Evolutionary conservation across 2,113 vertebrate genomes (phyloP).

Genomic region (Gnathonemus longibarbis): DNA sequence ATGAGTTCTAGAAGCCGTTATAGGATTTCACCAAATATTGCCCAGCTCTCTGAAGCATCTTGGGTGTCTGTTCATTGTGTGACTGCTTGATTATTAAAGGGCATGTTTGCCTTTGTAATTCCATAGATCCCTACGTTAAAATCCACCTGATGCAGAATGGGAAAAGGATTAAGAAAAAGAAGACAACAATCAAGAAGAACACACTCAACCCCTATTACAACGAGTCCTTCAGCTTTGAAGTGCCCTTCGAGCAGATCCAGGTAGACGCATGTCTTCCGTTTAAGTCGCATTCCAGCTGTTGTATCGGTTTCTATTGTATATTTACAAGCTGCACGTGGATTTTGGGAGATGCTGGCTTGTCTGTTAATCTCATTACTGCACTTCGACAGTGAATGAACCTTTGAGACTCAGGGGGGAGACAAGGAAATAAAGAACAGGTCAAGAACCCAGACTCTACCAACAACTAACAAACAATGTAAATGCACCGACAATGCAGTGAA

Average conservation of each 20-base stretch:
- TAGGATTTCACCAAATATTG: neutral
- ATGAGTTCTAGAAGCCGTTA: neutral
- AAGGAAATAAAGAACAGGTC: neutral
- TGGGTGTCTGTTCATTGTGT: neutral
- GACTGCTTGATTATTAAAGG: neutral
- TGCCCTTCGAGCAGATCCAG: constrained; percentile 93
- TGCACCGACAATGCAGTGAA: neutral
- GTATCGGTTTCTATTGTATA: neutral
- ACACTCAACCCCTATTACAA: constrained; percentile 84
- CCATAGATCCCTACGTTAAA: constrained; percentile 90
- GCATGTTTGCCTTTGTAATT: neutral
- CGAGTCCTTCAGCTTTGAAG: constrained; percentile 94
- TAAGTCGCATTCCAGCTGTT: neutral
- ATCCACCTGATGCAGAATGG: constrained; percentile 97
- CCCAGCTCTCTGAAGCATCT: neutral
- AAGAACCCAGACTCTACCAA: neutral
- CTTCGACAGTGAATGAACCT: neutral
- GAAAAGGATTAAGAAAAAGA: constrained; percentile 97
- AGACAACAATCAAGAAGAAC: constrained; percentile 97
- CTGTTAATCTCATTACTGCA: neutral
- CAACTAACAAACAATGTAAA: neutral
- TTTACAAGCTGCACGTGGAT: neutral
- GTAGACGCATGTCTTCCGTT: constrained; percentile 43
- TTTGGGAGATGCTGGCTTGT: neutral
- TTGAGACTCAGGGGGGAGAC: neutral